phyloP scores from a whole-genome alignment of 1,140 invertebrate species.

The Drosophila mojavensis region DNA sequence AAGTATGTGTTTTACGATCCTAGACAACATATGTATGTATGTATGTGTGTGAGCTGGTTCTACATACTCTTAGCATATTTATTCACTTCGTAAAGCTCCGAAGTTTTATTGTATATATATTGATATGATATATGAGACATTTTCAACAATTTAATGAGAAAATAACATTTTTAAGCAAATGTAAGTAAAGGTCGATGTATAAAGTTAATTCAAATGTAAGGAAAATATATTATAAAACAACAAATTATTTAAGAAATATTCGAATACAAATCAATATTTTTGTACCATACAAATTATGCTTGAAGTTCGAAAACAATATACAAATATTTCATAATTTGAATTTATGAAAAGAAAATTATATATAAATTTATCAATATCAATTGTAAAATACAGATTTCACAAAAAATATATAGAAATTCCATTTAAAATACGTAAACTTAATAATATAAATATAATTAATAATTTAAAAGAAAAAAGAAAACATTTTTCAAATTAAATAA shows the following conservation, averaged over 20 bases:
- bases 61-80: constrained; percentile 7
- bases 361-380: constrained; percentile 47
- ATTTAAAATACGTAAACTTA: constrained; percentile 41
- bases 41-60: background rate
- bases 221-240: constrained; percentile 10
- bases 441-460: constrained; percentile 24
- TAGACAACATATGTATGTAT: no score
- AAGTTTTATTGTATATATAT: constrained; percentile 33
- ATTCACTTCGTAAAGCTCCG: constrained; percentile 4
- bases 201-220: constrained; percentile 34
- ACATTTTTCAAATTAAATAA: constrained; percentile 15
- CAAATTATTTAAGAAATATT: constrained; percentile 21
- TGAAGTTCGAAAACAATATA: constrained; percentile 32
- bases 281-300: constrained; percentile 66
- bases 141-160: constrained; percentile 9
- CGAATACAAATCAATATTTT: constrained; percentile 59
- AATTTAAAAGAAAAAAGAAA: background rate
- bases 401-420: constrained; percentile 26
- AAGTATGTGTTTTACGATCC: background rate
- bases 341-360: constrained; percentile 26
- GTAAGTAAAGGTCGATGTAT: constrained; percentile 25
- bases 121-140: background rate
- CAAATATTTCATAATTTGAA: constrained; percentile 23
- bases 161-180: constrained; percentile 14
- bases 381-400: constrained; percentile 66